Evolutionary conservation across 2,888 invertebrate genomes (phyloP).

Genomic region (Drymonia ruficornis): DNA sequence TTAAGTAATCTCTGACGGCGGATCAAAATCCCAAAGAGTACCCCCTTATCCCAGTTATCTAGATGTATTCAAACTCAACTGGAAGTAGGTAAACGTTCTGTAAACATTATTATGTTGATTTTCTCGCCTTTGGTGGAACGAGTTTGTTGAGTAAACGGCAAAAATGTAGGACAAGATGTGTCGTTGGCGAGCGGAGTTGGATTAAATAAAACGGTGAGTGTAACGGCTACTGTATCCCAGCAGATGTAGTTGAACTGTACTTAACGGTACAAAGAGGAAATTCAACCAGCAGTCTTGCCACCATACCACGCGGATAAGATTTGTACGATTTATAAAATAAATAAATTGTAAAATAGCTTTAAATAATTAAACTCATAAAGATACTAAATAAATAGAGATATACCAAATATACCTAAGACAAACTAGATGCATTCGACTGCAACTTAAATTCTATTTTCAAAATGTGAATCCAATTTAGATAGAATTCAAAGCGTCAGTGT

Average conservation of each 20-base stretch:
- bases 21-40: not conserved
- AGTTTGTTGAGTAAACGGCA: not conserved
- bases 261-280: no score
- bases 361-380: no score
- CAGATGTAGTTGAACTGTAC: no score
- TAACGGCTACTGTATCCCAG: not conserved
- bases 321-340: no score
- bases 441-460: not conserved
- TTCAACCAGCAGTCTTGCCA: no score
- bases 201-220: not conserved
- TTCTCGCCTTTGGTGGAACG: not conserved
- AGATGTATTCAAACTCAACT: constrained; percentile 1
- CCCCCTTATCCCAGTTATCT: not conserved
- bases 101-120: constrained; percentile 4
- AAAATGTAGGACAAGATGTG: not conserved
- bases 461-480: not conserved
- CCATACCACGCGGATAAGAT: no score
- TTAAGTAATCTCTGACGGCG: not conserved
- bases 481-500: not conserved
- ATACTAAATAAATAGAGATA: no score
- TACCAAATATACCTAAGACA: no score
- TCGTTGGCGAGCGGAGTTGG: not conserved
- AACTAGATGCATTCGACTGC: not conserved
- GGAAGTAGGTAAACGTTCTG: constrained; percentile 1
- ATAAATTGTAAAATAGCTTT: no score